Percentiles rank a stretch among this genome's conserved stretches.
phyloP scores from a whole-genome alignment of 2,113 vertebrate species.

The Hippocampus zosterae region DNA sequence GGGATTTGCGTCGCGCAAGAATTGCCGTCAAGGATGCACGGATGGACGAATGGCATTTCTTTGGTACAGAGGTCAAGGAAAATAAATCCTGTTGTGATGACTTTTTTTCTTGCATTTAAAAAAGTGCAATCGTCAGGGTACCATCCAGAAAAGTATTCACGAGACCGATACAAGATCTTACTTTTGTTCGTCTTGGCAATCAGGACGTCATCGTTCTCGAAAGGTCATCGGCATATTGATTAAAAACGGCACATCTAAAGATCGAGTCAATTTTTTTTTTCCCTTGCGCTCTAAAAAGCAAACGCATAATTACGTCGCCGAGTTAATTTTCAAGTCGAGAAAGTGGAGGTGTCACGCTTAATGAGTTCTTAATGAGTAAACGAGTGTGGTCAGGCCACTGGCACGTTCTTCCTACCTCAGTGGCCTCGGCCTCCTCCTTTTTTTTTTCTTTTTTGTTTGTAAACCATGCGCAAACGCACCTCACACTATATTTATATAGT shows the following conservation, averaged over 20 bases:
- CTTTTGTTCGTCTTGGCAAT: not conserved
- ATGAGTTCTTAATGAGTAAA: not conserved
- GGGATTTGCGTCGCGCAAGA: not conserved
- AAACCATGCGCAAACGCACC: not conserved
- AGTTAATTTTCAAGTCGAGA: not conserved
- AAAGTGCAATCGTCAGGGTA: too few relatives aligned
- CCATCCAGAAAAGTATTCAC: too few relatives aligned
- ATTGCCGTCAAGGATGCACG: not conserved
- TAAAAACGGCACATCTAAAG: not conserved
- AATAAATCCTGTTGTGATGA: too few relatives aligned
- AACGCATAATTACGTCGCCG: not conserved
- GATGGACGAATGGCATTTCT: too few relatives aligned
- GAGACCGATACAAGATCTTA: not conserved
- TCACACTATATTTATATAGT: too few relatives aligned
- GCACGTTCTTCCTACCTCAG: too few relatives aligned
- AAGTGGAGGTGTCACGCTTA: not conserved
- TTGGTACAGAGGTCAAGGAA: too few relatives aligned
- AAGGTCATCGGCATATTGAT: not conserved
- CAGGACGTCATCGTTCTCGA: not conserved
- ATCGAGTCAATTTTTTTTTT: not conserved
- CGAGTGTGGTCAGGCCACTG: too few relatives aligned
- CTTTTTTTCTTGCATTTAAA: too few relatives aligned
- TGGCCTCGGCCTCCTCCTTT: too few relatives aligned
- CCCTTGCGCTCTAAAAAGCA: not conserved
- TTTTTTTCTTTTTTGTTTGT: too few relatives aligned